A percentile compares a stretch with the other conserved stretches of the same genome.
phyloP scores from a whole-genome alignment of 2,888 invertebrate genomes.

The Yponomeuta malinellus region DNA sequence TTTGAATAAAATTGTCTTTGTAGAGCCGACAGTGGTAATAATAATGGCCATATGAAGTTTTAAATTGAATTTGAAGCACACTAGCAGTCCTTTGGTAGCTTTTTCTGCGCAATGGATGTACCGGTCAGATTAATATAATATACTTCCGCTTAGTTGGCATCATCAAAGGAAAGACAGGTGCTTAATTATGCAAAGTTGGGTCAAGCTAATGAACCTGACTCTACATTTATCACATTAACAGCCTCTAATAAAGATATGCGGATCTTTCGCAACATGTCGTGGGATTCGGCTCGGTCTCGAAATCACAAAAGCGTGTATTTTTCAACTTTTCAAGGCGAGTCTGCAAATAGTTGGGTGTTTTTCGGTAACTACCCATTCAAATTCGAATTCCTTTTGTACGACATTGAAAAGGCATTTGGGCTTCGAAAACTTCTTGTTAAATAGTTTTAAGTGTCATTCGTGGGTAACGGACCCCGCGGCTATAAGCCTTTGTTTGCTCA shows the following conservation, averaged over 20 bases:
- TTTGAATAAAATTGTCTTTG: too few species aligned
- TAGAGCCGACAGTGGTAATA: too few species aligned
- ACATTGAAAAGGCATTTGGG: slow-evolving; percentile 10
- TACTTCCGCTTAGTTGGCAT: too few species aligned
- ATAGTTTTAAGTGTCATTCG: not conserved
- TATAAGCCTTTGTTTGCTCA: not conserved
- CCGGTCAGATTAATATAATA: too few species aligned
- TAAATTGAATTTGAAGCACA: too few species aligned
- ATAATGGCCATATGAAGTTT: too few species aligned
- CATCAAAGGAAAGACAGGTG: not conserved
- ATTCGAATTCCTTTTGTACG: not conserved
- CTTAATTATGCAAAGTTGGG: not conserved
- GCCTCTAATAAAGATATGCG: too few species aligned
- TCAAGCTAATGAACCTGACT: not conserved
- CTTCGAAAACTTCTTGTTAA: not conserved
- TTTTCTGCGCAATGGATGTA: too few species aligned
- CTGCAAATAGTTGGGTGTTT: not conserved
- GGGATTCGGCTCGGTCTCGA: not conserved
- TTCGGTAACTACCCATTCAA: slow-evolving; percentile 5
- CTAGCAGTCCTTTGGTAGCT: too few species aligned
- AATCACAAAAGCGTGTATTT: not conserved
- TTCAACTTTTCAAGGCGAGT: not conserved
- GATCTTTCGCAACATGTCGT: not conserved
- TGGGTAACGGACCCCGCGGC: not conserved
- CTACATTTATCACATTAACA: not conserved